These are phyloP conservation scores for Ferdinandea cuprea DNA, from an alignment of 2,888 invertebrate species.

Conservation along the genomic window DNA sequence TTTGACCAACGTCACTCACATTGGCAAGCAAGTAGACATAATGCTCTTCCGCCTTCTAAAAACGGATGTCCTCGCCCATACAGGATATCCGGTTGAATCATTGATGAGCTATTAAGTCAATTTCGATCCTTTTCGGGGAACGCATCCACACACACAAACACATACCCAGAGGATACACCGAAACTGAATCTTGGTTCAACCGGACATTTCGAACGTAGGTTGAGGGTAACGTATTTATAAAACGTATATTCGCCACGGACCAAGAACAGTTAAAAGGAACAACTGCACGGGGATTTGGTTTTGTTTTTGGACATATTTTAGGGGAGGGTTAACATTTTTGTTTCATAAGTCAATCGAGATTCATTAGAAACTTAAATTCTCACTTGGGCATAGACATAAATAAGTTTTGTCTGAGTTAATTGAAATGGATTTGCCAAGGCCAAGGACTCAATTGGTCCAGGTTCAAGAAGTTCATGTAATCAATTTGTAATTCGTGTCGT, in stretches of 20 bases:
- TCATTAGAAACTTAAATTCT: no score
- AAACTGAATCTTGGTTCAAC: neutral
- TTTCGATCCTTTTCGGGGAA: constrained; percentile 74
- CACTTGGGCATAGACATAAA: no score
- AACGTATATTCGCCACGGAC: constrained; percentile 13
- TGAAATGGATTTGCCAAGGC: no score
- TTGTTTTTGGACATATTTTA: no score
- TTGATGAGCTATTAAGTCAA: constrained; percentile 83
- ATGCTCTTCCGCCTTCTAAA: constrained; percentile 81
- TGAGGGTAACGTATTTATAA: neutral
- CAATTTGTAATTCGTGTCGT: no score
- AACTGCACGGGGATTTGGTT: no score
- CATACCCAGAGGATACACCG: neutral
- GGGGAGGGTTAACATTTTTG: no score
- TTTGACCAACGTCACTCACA: constrained; percentile 69
- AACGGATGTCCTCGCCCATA: constrained; percentile 82
- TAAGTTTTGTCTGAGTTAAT: no score
- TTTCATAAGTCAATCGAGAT: no score
- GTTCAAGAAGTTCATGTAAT: no score
- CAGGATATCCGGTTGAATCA: constrained; percentile 83
- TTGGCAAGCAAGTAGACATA: constrained; percentile 76
- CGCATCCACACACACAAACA: neutral
- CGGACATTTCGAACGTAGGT: constrained; percentile 28
- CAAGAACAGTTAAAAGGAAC: no score
- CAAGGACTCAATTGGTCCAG: no score